Conservation (phyloP, 2,888 invertebrate species). For the Leuctra nigra region DNA sequence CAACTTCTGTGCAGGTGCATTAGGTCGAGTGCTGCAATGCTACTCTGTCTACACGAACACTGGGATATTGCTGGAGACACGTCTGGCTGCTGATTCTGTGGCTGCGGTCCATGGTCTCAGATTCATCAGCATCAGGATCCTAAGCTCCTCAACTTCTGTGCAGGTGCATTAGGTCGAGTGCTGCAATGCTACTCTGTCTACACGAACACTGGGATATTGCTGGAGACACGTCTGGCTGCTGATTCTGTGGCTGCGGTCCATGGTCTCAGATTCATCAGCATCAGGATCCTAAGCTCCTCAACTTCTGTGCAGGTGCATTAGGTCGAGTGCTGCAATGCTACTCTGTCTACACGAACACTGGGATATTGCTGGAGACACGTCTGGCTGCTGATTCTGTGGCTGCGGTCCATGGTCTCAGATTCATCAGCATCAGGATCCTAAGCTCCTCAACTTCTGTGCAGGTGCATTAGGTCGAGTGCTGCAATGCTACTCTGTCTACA, state of each 20-base stretch:
- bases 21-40: no score
- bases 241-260: conserved; percentile 52
- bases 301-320: conserved; percentile 16
- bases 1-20: no score
- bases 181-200: conserved; percentile 67
- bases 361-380: conserved; percentile 34
- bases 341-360: conserved; percentile 45
- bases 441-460: no score
- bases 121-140: no score
- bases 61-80: conserved; percentile 34
- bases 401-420: conserved; percentile 54
- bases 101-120: conserved; percentile 52
- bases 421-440: conserved; percentile 56
- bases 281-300: no score
- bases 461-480: conserved; percentile 47
- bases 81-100: conserved; percentile 45
- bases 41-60: conserved; percentile 53
- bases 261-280: no score
- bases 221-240: conserved; percentile 38
- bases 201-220: conserved; percentile 35
- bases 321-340: conserved; percentile 64
- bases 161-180: no score
- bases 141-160: no score
- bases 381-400: conserved; percentile 47
- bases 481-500: conserved; percentile 60